Evolutionary conservation across 1,140 invertebrate genomes (phyloP), one percentile per base, ranked within the genome.

Genomic region (Drosophila ogumai): DNA sequence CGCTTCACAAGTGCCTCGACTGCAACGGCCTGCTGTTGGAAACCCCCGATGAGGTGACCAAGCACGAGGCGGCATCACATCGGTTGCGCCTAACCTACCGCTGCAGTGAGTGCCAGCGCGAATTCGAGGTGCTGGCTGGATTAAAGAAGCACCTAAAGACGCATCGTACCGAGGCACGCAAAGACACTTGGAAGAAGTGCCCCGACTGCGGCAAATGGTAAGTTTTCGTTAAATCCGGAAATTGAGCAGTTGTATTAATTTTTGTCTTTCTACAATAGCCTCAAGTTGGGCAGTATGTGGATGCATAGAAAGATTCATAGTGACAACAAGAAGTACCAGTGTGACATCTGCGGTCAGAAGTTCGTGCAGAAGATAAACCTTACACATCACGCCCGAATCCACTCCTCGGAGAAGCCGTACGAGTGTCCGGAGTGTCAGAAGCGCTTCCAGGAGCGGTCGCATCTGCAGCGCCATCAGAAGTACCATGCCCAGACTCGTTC

Each of bases 331-430:
- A 91, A 92, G 46, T 94, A 93, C 69, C 93, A 93, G 81, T 94
- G 93, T 66, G 93, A 93, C 79, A 90, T 94, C 19, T 94, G 94
- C 80, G 93, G 93, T 2, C 93, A 93, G 75, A 93, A 93, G 47
- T 94, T 94, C 67, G 93, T 93, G 17, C 93, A 94, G 68, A 94
- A 94, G 78, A 92, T 92, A 17, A 94, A 94, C 74, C 87, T 94
- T 54, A 93, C 93, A 40, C 92, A 93, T 64, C 94, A 94, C 77
- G 82, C 94, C 8, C 93, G 94, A 19, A 93, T 94, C 31, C 94
- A 95, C 82, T 94, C 93, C 65, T 94, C 94, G 10, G 93, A 94
- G 58, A 95, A 95, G 82, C 95, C 95, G 0, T 95, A 95, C 75
- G 92, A 93, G 67, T 96, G 95, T 81, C 94, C 94, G 55, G 90